phyloP scores from a whole-genome alignment of 2,797 vertebrate genomes.

The Cuculus canorus region DNA sequence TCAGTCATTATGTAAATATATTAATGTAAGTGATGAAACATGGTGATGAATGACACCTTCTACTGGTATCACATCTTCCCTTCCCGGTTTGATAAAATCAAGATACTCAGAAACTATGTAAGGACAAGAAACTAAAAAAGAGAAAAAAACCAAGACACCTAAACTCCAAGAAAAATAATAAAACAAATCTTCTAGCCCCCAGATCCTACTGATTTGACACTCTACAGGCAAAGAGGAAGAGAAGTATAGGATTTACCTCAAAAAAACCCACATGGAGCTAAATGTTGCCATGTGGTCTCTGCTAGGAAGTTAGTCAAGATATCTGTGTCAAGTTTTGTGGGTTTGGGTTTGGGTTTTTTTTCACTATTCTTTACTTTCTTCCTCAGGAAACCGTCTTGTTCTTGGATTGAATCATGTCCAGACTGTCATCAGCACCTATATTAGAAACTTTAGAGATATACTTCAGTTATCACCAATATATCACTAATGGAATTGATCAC shows the following conservation, averaged over 20 bases:
- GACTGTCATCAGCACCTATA: background rate
- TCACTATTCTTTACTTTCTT: too few species aligned
- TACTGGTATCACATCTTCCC: background rate
- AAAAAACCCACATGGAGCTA: rapidly evolving
- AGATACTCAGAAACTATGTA: background rate
- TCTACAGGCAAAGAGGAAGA: background rate
- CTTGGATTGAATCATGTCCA: background rate
- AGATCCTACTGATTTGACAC: rapidly evolving
- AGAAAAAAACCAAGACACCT: background rate
- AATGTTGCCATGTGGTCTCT: rapidly evolving
- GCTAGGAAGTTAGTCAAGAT: background rate
- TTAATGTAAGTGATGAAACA: background rate
- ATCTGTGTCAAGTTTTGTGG: background rate
- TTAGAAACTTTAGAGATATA: background rate
- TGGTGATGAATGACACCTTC: background rate
- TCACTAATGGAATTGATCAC: background rate
- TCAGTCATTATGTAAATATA: background rate
- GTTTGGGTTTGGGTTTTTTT: too few species aligned
- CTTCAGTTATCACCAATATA: background rate
- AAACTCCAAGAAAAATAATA: background rate
- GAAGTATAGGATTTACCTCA: background rate
- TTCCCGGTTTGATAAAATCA: background rate
- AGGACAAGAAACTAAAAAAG: background rate
- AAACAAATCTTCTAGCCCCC: rapidly evolving
- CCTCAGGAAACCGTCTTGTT: background rate